Evolutionary conservation across 2,888 invertebrate genomes (phyloP), one percentile per base, ranked within the genome.

Genomic region (Thalpophila matura): DNA sequence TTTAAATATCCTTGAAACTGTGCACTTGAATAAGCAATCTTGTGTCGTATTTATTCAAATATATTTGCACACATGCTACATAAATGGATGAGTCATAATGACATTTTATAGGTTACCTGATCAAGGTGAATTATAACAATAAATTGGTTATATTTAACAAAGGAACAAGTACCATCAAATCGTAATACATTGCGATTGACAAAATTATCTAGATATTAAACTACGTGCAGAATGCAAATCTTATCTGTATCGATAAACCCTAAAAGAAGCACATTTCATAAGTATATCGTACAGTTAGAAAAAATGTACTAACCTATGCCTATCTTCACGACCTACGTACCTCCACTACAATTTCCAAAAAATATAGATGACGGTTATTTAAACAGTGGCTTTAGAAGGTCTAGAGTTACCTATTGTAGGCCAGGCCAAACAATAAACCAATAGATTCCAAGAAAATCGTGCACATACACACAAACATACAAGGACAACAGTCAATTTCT

Each of bases 191-290:
- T 0, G 40, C 18, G 24, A 53, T 50, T 45, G 26, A 45, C 27
- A 49, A 9, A 10, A 37, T 29, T 38, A 4, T 14, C 22, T 37
- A 40, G n/a, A 50, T 50, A 60, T 64, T 7, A 3, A 67, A 24
- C 9, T 66, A 66, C 51, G 42, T 59, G 59, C 38, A 54, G 7
- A 49, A 37, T 59, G 59, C 38, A 54, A 9, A 49, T 40, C 26
- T 46, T 54, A 60, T 66, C 59, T 4, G 9, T 2, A 22, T 18
- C 24, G 33, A 29, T 16, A 24, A 5, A 18, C 24, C 10, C 24
- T 27, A 42, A 27, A 66, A 29, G 4, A 12, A 16, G 26, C 12
- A 24, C n/a, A 22, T 33, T 29, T 10, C 4, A 22, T 9, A 24
- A 22, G 2, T 20, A n/a, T 31, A n/a, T n/a, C n/a, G 31, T 31